Evolutionary conservation across 2,113 vertebrate genomes (phyloP).

Genomic region (Isichthys henryi): DNA sequence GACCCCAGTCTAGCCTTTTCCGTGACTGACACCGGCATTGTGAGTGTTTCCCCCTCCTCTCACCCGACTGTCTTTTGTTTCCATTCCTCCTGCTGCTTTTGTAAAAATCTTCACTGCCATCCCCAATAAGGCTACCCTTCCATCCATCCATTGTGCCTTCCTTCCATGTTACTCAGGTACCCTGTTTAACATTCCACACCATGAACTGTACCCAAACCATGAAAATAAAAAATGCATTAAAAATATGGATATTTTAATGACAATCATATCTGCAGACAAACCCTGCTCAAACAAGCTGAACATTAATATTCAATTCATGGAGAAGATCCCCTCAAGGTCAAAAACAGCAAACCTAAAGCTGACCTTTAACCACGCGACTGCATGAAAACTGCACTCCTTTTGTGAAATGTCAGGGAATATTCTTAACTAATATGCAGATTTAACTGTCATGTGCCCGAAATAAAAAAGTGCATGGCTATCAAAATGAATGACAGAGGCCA

Average conservation of each 20-base stretch:
- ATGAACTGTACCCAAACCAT: not conserved
- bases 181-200: not conserved
- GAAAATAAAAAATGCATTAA: not conserved
- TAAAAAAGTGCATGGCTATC: not conserved
- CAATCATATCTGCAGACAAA: not conserved
- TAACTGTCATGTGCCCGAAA: not conserved
- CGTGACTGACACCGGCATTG: not conserved
- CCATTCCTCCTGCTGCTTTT: not conserved
- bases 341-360: not conserved
- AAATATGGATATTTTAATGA: not conserved
- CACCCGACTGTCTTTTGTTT: not conserved
- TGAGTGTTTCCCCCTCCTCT: not conserved
- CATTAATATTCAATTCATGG: not conserved
- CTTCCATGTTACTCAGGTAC: not conserved
- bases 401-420: constrained; percentile 1
- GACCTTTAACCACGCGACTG: not conserved
- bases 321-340: not conserved
- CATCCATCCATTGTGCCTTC: not conserved
- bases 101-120: not conserved
- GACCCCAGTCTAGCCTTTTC: not conserved
- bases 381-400: not conserved
- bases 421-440: not conserved
- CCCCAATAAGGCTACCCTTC: not conserved
- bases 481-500: not conserved
- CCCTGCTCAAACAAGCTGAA: not conserved